These are phyloP conservation scores for Fragum sueziense DNA, from an alignment of 2,888 invertebrate species.

Conservation along the genomic window DNA sequence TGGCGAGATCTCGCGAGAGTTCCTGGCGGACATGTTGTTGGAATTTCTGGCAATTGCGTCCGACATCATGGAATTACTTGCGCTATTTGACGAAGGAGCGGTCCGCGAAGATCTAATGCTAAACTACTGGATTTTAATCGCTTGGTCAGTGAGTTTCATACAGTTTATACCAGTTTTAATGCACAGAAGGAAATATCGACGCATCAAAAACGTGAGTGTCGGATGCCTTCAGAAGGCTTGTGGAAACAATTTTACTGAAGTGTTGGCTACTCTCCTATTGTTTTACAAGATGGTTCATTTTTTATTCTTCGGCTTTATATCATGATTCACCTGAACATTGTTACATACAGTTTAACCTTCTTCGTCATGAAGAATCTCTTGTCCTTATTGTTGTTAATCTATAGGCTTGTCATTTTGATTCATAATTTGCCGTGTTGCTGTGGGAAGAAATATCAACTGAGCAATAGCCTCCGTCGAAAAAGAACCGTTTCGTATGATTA, in stretches of 20 bases:
- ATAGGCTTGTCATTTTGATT: conserved; percentile 20
- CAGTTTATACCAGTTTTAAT: conserved; percentile 75
- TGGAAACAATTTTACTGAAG: conserved; percentile 21
- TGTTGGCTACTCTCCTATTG: conserved; percentile 29
- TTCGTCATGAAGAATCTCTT: conserved; percentile 71
- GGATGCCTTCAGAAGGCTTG: conserved; percentile 12
- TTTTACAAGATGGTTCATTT: conserved; percentile 66
- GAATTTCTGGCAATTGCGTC: conserved; percentile 79
- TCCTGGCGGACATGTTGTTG: conserved; percentile 71
- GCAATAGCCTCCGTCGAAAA: neutral
- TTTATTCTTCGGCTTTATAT: conserved; percentile 85
- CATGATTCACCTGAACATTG: conserved; percentile 89
- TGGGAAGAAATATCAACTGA: conserved; percentile 12
- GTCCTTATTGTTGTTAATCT: conserved; percentile 58
- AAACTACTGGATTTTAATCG: conserved; percentile 68
- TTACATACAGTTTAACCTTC: conserved; percentile 75
- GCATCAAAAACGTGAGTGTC: neutral
- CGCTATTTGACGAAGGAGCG: conserved; percentile 60
- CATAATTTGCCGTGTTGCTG: conserved; percentile 14
- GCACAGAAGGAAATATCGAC: conserved; percentile 23
- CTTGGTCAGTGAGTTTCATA: conserved; percentile 76
- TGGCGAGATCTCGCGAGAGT: conserved; percentile 72
- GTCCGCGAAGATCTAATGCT: conserved; percentile 71
- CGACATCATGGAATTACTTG: conserved; percentile 66
- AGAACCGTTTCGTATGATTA: neutral